These are phyloP conservation scores for Papilio elwesi DNA, from an alignment of 2,888 invertebrate species.

Conservation along the genomic window DNA sequence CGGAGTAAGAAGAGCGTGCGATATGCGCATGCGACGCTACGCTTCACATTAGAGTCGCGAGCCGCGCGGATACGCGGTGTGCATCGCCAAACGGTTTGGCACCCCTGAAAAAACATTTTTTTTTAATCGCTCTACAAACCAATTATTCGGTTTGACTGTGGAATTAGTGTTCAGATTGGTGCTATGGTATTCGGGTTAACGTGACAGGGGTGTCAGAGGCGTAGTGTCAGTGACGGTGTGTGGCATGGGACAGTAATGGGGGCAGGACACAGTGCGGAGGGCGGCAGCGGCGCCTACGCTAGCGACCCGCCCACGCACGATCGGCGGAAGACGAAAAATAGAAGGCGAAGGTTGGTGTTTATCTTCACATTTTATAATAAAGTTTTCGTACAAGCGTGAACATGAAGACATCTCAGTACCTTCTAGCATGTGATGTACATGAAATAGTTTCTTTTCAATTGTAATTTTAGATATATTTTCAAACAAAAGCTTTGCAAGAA, in stretches of 20 bases:
- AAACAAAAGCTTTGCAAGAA: no score
- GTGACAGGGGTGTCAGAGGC: constrained; percentile 50
- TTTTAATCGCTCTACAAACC: neutral
- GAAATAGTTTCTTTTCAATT: no score
- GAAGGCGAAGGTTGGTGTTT: constrained; percentile 75
- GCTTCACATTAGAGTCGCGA: constrained; percentile 78
- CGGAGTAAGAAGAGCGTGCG: constrained; percentile 67
- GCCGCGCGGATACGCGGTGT: constrained; percentile 71
- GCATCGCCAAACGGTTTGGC: constrained; percentile 58
- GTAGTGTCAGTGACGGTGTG: constrained; percentile 75
- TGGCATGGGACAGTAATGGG: constrained; percentile 81
- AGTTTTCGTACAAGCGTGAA: neutral
- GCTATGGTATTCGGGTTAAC: constrained; percentile 40
- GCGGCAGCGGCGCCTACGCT: constrained; percentile 76
- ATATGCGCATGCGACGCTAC: constrained; percentile 75
- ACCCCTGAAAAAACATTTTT: constrained; percentile 25
- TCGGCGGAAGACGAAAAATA: constrained; percentile 69
- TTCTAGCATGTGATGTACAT: no score
- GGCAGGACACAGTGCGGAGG: constrained; percentile 81
- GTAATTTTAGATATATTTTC: no score
- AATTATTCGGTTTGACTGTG: neutral
- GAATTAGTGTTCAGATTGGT: neutral
- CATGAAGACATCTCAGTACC: no score
- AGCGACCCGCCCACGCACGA: constrained; percentile 80
- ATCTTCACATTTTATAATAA: neutral